Evolutionary conservation across 2,888 invertebrate species (phyloP).

Genomic region (Rhagonycha lutea): DNA sequence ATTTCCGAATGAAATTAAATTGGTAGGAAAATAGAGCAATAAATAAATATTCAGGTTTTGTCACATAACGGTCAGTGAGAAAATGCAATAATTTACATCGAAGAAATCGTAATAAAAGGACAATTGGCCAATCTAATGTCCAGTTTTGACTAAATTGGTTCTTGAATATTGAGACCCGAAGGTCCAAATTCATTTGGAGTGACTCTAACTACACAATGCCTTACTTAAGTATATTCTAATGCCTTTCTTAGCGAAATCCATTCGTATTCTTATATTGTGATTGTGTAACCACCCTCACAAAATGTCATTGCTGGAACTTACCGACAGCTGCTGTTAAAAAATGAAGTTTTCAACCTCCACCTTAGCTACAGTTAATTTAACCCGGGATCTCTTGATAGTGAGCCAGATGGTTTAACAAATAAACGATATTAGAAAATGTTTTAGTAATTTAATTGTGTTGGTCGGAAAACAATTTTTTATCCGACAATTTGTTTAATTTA

Average conservation of each 20-base stretch:
- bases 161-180: constrained; percentile 3
- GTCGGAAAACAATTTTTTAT: constrained; percentile 21
- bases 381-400: constrained; percentile 41
- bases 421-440: neutral
- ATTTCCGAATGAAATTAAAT: neutral
- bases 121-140: constrained; percentile 14
- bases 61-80: constrained; percentile 39
- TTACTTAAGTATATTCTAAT: constrained; percentile 52
- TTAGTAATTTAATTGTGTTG: constrained; percentile 7
- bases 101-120: constrained; percentile 21
- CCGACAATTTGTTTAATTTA: constrained; percentile 18
- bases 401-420: constrained; percentile 29
- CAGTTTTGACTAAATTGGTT: neutral
- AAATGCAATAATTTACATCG: constrained; percentile 18
- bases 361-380: constrained; percentile 59
- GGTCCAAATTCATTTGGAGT: constrained; percentile 10
- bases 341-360: constrained; percentile 57
- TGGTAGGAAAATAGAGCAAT: constrained; percentile 3
- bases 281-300: constrained; percentile 57
- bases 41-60: constrained; percentile 40
- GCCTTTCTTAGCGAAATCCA: constrained; percentile 50
- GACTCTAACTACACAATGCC: constrained; percentile 37
- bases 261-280: constrained; percentile 52
- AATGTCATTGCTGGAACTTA: constrained; percentile 49
- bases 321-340: constrained; percentile 55